Percentiles rank a stretch among this genome's conserved stretches.
phyloP scores from a whole-genome alignment of 2,797 vertebrate genomes.

The Agapornis canus region DNA sequence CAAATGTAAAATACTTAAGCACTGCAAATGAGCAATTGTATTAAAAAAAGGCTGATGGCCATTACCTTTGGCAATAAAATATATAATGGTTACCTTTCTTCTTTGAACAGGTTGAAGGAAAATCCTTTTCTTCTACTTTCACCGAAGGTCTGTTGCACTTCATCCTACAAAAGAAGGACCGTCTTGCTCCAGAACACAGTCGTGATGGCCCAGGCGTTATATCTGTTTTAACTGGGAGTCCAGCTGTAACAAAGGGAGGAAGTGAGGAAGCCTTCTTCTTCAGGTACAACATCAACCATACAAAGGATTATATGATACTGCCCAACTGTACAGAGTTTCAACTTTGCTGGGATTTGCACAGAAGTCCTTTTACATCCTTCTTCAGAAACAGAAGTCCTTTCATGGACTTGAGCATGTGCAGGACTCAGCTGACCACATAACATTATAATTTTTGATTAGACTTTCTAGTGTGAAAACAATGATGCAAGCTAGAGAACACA shows the following conservation, averaged over 20 bases:
- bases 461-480: neutral
- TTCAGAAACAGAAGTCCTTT: neutral
- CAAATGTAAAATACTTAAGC: neutral
- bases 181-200: constrained; percentile 93
- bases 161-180: constrained; percentile 99
- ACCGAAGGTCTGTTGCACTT: constrained; percentile 97
- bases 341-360: neutral
- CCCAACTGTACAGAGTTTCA: neutral
- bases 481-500: neutral
- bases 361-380: neutral
- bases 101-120: constrained; percentile 96
- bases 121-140: constrained; percentile 98
- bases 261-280: neutral
- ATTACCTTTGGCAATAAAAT: neutral
- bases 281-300: neutral
- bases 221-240: constrained; percentile 97
- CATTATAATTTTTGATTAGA: neutral
- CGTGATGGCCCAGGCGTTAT: constrained; percentile 94
- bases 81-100: constrained; percentile 88
- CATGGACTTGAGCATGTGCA: neutral
- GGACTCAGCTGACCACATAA: neutral
- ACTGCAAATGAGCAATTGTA: neutral
- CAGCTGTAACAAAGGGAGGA: constrained; percentile 79
- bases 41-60: neutral
- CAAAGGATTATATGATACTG: neutral